These are phyloP conservation scores for Plagodis dolabraria DNA, from an alignment of 2,888 invertebrate genomes.

Conservation along the genomic window DNA sequence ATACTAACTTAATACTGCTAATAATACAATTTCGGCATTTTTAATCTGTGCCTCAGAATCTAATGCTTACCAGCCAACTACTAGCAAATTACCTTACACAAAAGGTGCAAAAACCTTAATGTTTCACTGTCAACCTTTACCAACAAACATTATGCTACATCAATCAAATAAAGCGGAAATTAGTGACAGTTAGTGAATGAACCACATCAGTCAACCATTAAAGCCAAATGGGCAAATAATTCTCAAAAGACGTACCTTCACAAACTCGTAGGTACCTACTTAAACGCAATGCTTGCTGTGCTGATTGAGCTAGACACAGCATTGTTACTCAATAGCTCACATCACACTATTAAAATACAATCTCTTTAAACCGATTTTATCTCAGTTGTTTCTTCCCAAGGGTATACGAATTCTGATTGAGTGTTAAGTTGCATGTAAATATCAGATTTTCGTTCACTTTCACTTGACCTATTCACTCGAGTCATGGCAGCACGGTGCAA, in stretches of 20 bases:
- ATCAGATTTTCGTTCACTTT: background rate
- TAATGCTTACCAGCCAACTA: no score
- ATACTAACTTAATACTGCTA: no score
- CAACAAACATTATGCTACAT: constrained; percentile 25
- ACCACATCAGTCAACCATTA: constrained; percentile 20
- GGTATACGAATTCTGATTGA: background rate
- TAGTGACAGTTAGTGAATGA: constrained; percentile 20
- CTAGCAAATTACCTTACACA: no score
- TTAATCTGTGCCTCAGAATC: no score
- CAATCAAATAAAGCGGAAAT: constrained; percentile 22
- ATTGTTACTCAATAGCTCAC: constrained; percentile 12
- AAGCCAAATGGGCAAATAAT: constrained; percentile 17
- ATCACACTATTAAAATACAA: constrained; percentile 7
- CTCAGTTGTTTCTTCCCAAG: background rate
- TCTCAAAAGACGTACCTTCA: constrained; percentile 1
- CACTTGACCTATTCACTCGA: background rate
- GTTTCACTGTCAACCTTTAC: constrained; percentile 5
- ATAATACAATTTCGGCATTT: no score
- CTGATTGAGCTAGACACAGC: constrained; percentile 1
- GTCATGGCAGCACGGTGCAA: no score
- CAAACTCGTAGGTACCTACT: no score
- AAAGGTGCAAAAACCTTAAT: constrained; percentile 7
- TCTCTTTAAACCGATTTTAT: constrained; percentile 1
- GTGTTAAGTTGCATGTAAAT: background rate
- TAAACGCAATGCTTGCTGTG: constrained; percentile 7